A percentile compares a stretch with the other conserved stretches of the same genome.
These are phyloP conservation scores for Nannoperca obscura DNA, from an alignment of 2,797 vertebrate genomes.

Conservation along the genomic window DNA sequence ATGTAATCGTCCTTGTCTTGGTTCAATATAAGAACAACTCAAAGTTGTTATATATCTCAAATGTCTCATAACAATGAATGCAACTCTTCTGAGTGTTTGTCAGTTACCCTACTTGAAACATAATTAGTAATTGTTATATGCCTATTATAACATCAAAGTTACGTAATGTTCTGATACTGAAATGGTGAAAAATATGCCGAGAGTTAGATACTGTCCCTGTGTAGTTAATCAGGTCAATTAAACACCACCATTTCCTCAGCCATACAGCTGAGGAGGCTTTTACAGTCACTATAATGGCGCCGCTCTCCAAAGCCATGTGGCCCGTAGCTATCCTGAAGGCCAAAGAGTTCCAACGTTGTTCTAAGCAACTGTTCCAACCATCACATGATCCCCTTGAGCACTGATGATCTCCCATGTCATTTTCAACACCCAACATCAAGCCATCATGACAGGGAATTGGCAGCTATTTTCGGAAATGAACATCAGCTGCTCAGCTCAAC, in stretches of 20 bases:
- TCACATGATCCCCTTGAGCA: slow-evolving; percentile 51
- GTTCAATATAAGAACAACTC: no score
- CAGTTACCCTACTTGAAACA: not conserved
- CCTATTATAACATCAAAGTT: slow-evolving; percentile 1
- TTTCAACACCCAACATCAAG: slow-evolving; percentile 20
- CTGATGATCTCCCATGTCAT: slow-evolving; percentile 19
- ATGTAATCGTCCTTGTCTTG: no score
- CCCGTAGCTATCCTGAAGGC: slow-evolving; percentile 18
- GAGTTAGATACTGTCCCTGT: not conserved
- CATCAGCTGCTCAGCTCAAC: slow-evolving; percentile 40
- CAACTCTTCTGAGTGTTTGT: not conserved
- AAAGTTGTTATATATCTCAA: no score
- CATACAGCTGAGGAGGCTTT: slow-evolving; percentile 14
- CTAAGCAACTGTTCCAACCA: slow-evolving; percentile 51
- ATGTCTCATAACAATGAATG: no score
- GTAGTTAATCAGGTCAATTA: slow-evolving; percentile 13
- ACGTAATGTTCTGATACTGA: slow-evolving; percentile 6
- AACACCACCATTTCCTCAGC: slow-evolving; percentile 17
- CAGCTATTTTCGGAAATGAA: slow-evolving; percentile 39
- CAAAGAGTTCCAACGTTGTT: slow-evolving; percentile 39
- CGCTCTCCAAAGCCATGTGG: slow-evolving; percentile 8
- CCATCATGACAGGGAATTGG: slow-evolving; percentile 19
- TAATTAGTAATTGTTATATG: slow-evolving; percentile 12
- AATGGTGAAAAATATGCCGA: not conserved
- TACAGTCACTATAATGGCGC: slow-evolving; percentile 1